These are phyloP conservation scores for Rhagoletis zephyria DNA, from an alignment of 1,140 invertebrate species.

Conservation along the genomic window DNA sequence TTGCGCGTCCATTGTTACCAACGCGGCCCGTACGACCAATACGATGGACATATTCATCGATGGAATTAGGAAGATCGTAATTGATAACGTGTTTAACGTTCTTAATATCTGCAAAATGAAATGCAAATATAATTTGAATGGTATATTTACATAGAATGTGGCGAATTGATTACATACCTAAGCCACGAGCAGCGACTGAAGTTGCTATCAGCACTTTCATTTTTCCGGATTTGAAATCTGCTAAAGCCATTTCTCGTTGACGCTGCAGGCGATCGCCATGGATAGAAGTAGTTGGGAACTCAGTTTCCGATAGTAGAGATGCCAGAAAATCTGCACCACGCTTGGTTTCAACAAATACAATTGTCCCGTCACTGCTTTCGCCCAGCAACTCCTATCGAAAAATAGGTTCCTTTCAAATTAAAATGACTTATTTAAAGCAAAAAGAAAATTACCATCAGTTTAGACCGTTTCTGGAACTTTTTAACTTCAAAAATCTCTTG, in stretches of 20 bases:
- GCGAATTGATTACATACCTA: slow-evolving; percentile 75
- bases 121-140: background rate
- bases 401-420: background rate
- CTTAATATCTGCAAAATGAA: slow-evolving; percentile 64
- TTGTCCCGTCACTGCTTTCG: slow-evolving; percentile 75
- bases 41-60: slow-evolving; percentile 95
- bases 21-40: slow-evolving; percentile 95
- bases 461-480: slow-evolving; percentile 82
- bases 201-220: slow-evolving; percentile 91
- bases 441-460: slow-evolving; percentile 74
- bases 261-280: slow-evolving; percentile 92
- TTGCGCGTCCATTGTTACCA: slow-evolving; percentile 91
- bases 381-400: slow-evolving; percentile 63
- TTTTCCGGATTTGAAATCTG: slow-evolving; percentile 84
- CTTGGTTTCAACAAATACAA: slow-evolving; percentile 94
- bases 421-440: background rate
- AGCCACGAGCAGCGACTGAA: slow-evolving; percentile 91
- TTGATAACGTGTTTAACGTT: slow-evolving; percentile 91
- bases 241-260: slow-evolving; percentile 89
- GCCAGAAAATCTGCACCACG: slow-evolving; percentile 91
- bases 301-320: slow-evolving; percentile 79
- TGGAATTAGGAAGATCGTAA: slow-evolving; percentile 86
- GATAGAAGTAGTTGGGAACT: slow-evolving; percentile 87
- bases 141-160: background rate
- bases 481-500: slow-evolving; percentile 86